A percentile compares a stretch with the other conserved stretches of the same genome.
These are phyloP conservation scores for Acleris laterana DNA, from an alignment of 2,888 invertebrate species.

Conservation along the genomic window DNA sequence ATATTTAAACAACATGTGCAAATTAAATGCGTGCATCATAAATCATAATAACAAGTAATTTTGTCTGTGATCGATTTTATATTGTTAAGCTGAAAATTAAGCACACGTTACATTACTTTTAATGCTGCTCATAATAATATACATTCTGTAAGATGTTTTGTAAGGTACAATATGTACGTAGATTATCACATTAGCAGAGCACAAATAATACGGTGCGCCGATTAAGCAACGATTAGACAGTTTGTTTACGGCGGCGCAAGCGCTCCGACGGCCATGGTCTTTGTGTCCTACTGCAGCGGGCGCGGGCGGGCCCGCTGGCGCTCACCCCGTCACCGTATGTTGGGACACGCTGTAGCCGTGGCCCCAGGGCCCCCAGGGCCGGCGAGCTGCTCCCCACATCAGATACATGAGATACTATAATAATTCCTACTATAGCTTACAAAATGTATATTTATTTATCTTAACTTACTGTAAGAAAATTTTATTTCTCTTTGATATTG, in stretches of 20 bases:
- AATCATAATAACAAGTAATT: constrained; percentile 73
- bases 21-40: constrained; percentile 70
- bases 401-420: background rate
- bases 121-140: constrained; percentile 52
- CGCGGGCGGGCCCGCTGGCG: too few relatives aligned
- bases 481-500: constrained; percentile 43
- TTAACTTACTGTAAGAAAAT: constrained; percentile 45
- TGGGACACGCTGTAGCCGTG: too few relatives aligned
- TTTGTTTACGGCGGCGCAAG: too few relatives aligned
- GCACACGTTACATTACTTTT: constrained; percentile 57
- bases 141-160: constrained; percentile 52
- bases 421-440: constrained; percentile 39
- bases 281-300: too few relatives aligned
- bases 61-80: constrained; percentile 83
- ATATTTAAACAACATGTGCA: constrained; percentile 75
- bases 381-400: background rate
- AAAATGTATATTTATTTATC: constrained; percentile 55
- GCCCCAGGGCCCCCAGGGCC: too few relatives aligned
- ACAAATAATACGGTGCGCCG: too few relatives aligned
- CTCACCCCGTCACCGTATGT: too few relatives aligned
- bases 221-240: too few relatives aligned
- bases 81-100: constrained; percentile 78
- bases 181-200: too few relatives aligned
- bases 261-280: too few relatives aligned
- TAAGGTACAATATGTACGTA: background rate